phyloP scores from a whole-genome alignment of 2,888 invertebrate genomes.

The Rotaria macrura region DNA sequence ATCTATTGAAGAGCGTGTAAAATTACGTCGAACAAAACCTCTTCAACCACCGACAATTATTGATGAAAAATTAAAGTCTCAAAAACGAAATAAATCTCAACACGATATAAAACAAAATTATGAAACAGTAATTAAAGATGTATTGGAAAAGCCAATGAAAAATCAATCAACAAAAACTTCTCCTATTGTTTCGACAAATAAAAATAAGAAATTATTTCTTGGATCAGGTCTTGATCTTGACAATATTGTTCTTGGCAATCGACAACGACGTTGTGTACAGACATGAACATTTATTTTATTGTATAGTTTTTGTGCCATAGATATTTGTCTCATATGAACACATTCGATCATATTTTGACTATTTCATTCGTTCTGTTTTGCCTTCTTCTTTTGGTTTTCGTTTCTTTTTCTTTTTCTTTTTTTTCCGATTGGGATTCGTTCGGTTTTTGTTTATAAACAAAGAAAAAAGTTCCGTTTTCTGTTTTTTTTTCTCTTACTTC shows the following conservation, averaged over 20 bases:
- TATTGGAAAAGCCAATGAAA: neutral
- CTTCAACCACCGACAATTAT: neutral
- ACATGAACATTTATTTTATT: conserved; percentile 2
- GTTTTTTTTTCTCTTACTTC: neutral
- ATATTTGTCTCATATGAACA: neutral
- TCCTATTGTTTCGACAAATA: neutral
- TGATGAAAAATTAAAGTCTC: neutral
- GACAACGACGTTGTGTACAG: conserved; percentile 6
- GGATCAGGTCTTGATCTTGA: conserved; percentile 9
- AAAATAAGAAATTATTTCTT: neutral
- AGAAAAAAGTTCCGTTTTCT: neutral
- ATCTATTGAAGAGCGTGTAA: conserved; percentile 21
- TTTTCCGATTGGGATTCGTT: neutral
- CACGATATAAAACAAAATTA: neutral
- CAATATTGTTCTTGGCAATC: conserved; percentile 15
- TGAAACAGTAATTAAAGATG: neutral
- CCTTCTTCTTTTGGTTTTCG: neutral
- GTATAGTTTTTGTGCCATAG: neutral
- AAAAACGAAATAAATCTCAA: neutral
- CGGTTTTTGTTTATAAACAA: neutral
- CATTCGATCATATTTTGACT: neutral
- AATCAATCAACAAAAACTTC: neutral
- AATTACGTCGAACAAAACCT: neutral
- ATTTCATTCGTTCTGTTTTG: neutral
- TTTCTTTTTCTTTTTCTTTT: too few species aligned